phyloP scores from a whole-genome alignment of 1,140 invertebrate genomes.

The Capitella teleta region DNA sequence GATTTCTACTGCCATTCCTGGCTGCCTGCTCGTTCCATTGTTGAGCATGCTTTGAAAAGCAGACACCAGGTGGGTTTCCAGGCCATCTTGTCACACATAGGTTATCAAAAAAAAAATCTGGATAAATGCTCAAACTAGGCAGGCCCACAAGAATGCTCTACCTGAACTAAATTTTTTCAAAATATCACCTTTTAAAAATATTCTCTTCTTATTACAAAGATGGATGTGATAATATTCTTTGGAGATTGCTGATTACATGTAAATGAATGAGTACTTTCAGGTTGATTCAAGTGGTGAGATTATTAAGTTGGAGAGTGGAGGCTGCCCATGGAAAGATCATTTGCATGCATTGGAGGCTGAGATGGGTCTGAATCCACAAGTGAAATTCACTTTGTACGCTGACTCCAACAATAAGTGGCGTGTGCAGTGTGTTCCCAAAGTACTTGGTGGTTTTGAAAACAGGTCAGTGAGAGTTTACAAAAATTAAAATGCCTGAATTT shows the following conservation, averaged over 20 bases:
- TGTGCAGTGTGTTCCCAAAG: slow-evolving; percentile 66
- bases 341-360: slow-evolving; percentile 70
- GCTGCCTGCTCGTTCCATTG: slow-evolving; percentile 67
- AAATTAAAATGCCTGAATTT: too few relatives aligned
- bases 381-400: slow-evolving; percentile 70
- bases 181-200: too few relatives aligned
- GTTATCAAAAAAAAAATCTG: too few relatives aligned
- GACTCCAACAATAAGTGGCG: slow-evolving; percentile 56
- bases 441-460: slow-evolving; percentile 61
- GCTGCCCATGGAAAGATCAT: slow-evolving; percentile 82
- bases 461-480: too few relatives aligned
- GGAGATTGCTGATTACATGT: too few relatives aligned
- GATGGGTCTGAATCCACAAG: slow-evolving; percentile 48
- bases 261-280: slow-evolving; percentile 27
- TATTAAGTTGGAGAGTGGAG: slow-evolving; percentile 50
- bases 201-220: too few relatives aligned
- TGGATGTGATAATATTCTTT: too few relatives aligned
- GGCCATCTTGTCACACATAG: too few relatives aligned
- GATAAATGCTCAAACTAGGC: too few relatives aligned
- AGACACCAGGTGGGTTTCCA: too few relatives aligned
- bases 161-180: too few relatives aligned
- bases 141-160: too few relatives aligned
- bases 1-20: slow-evolving; percentile 60
- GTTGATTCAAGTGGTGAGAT: slow-evolving; percentile 64
- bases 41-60: slow-evolving; percentile 59